Conservation (phyloP, 1,140 invertebrate genomes). For the honey bee (Apis mellifera) region Amel_HAv3.1 CM009934.2:9215001-9215500, state of each 20-base stretch:
- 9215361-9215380: slow-evolving; percentile 34
- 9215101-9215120: too few relatives aligned
- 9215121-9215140: too few relatives aligned
- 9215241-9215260: neutral
- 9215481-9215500: slow-evolving; percentile 44
- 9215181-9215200: slow-evolving; percentile 9
- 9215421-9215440: slow-evolving; percentile 11
- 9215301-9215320: slow-evolving; percentile 52
- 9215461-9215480: slow-evolving; percentile 50
- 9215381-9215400: neutral
- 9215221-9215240: slow-evolving; percentile 36
- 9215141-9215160: too few relatives aligned
- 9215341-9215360: slow-evolving; percentile 42
- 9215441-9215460: slow-evolving; percentile 40
- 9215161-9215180: neutral
- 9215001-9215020: too few relatives aligned
- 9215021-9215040: too few relatives aligned
- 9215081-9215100: too few relatives aligned
- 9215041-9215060: too few relatives aligned
- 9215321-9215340: slow-evolving; percentile 54
- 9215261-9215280: slow-evolving; percentile 37
- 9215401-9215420: slow-evolving; percentile 37
- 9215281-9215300: slow-evolving; percentile 42
- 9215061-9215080: too few relatives aligned
- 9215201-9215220: slow-evolving; percentile 32